phyloP scores from a whole-genome alignment of 2,797 vertebrate genomes.

The Anas acuta region DNA sequence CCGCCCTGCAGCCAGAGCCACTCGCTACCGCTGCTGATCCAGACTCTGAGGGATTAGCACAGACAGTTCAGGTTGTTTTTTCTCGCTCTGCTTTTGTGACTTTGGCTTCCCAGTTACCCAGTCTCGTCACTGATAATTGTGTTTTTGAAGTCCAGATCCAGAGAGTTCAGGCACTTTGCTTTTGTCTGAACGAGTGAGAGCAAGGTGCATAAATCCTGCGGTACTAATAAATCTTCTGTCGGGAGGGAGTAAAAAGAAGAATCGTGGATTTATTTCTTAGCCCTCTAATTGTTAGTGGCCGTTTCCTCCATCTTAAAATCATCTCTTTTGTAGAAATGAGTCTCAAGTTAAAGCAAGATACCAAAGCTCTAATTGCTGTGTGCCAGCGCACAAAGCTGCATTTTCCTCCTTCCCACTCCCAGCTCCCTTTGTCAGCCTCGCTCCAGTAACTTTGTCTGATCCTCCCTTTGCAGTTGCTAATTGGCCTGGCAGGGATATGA shows the following conservation, averaged over 20 bases:
- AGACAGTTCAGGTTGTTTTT: neutral
- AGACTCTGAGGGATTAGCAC: neutral
- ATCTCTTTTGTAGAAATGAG: neutral
- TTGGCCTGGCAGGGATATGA: conserved; percentile 33
- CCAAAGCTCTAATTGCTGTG: neutral
- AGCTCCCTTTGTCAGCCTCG: neutral
- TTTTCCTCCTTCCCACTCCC: neutral
- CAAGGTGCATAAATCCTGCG: neutral
- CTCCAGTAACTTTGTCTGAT: conserved; percentile 10
- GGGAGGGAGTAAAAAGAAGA: neutral
- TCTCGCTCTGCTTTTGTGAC: neutral
- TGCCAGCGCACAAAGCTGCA: neutral
- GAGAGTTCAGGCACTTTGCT: neutral
- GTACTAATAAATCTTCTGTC: neutral
- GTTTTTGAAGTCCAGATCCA: conserved; percentile 12
- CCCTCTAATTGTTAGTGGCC: neutral
- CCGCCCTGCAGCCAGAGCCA: neutral
- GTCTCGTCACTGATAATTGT: neutral
- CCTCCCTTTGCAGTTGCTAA: conserved; percentile 42
- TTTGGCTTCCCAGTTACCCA: neutral
- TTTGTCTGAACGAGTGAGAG: neutral
- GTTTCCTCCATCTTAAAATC: neutral
- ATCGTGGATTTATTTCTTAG: neutral
- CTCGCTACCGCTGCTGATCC: neutral
- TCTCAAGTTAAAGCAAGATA: neutral